Percentiles rank a stretch among this genome's conserved stretches.
Evolutionary conservation across 2,888 invertebrate species (phyloP).

Genomic region (Drosophila paramelanica): DNA sequence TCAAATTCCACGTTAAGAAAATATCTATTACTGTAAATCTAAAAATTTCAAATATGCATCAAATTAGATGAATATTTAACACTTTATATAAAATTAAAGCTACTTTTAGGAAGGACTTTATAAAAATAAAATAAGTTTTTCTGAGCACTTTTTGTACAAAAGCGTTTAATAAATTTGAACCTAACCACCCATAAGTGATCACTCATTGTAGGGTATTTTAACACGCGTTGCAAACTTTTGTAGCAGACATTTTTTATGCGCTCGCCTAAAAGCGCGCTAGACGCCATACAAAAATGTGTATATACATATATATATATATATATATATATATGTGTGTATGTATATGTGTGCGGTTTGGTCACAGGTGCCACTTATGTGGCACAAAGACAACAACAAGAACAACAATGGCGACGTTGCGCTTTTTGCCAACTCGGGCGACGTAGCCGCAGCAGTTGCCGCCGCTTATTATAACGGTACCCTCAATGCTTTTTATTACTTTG

Average conservation of each 20-base stretch:
- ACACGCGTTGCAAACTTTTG: conserved; percentile 41
- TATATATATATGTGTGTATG: conserved; percentile 1
- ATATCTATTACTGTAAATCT: no score
- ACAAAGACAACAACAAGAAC: conserved; percentile 39
- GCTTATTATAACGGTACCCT: conserved; percentile 60
- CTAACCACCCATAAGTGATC: neutral
- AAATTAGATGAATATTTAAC: no score
- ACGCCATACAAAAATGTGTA: neutral
- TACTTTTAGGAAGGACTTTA: no score
- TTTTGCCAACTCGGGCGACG: conserved; percentile 30
- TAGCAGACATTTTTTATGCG: conserved; percentile 60
- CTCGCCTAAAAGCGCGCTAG: conserved; percentile 55
- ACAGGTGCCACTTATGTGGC: conserved; percentile 78
- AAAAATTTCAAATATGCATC: no score
- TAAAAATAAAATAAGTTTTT: no score
- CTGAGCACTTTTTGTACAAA: no score
- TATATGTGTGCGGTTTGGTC: conserved; percentile 60
- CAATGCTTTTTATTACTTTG: conserved; percentile 61
- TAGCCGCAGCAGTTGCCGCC: conserved; percentile 37
- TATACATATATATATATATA: neutral
- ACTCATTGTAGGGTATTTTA: conserved; percentile 16
- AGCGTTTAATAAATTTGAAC: no score
- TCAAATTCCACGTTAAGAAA: no score
- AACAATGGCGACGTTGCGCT: conserved; percentile 35
- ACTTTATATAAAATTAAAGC: no score